phyloP scores from a whole-genome alignment of 2,797 vertebrate species.

The Australoheros facetus region DNA sequence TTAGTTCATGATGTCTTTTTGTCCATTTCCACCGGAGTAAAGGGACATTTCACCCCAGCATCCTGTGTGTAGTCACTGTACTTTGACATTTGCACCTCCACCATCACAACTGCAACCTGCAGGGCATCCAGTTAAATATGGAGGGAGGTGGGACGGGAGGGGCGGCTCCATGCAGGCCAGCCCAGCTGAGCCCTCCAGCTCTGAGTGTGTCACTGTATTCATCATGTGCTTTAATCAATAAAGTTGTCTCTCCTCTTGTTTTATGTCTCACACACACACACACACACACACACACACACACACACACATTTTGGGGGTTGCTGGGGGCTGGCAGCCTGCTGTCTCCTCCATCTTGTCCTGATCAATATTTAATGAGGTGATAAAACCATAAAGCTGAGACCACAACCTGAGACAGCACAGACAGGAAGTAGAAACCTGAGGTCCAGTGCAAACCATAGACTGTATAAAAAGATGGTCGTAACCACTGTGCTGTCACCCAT shows the following conservation, averaged over 20 bases:
- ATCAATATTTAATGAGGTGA: slow-evolving; percentile 63
- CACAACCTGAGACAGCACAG: background rate
- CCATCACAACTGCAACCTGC: slow-evolving; percentile 20
- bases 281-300: background rate
- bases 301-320: background rate
- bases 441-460: background rate
- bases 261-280: background rate
- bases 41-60: background rate
- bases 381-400: slow-evolving; percentile 11
- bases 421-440: background rate
- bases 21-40: background rate
- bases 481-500: background rate
- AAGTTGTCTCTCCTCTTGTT: background rate
- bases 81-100: slow-evolving; percentile 1
- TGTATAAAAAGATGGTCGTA: background rate
- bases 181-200: background rate
- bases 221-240: slow-evolving; percentile 9
- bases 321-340: slow-evolving; percentile 11
- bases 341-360: slow-evolving; percentile 42
- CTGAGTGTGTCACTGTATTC: slow-evolving; percentile 3
- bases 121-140: background rate
- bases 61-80: background rate
- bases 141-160: background rate
- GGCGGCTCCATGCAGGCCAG: background rate
- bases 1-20: background rate